These are phyloP conservation scores for Alectoris magna DNA, from an alignment of 2,797 vertebrate genomes.

Conservation along the genomic window DNA sequence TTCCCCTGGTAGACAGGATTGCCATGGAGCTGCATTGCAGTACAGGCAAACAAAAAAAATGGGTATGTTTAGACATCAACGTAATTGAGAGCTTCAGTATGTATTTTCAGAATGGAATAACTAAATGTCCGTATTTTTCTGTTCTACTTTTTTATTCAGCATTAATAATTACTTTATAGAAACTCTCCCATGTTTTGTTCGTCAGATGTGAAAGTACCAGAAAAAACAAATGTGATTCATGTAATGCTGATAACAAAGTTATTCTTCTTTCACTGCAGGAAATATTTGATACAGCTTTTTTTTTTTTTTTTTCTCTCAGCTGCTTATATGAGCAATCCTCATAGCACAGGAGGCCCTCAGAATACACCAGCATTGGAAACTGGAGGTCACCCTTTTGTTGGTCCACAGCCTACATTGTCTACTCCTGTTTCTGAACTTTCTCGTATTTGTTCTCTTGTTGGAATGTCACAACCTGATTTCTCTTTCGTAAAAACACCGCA, in stretches of 20 bases:
- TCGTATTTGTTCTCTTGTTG: slow-evolving; percentile 86
- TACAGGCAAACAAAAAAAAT: slow-evolving; percentile 90
- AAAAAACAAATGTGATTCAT: neutral
- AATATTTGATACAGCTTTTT: neutral
- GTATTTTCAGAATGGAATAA: neutral
- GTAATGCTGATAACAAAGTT: neutral
- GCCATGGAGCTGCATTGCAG: slow-evolving; percentile 78
- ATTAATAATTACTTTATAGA: neutral
- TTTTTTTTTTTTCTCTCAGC: slow-evolving; percentile 72
- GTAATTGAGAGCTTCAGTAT: neutral
- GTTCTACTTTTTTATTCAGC: neutral
- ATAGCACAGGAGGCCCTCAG: slow-evolving; percentile 63
- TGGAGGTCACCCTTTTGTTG: slow-evolving; percentile 65
- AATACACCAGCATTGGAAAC: slow-evolving; percentile 65
- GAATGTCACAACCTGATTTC: slow-evolving; percentile 93
- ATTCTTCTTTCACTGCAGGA: neutral
- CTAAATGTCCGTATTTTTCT: neutral
- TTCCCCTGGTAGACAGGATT: slow-evolving; percentile 61
- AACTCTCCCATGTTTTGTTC: neutral
- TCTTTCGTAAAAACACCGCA: slow-evolving; percentile 90
- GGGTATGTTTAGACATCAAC: slow-evolving; percentile 77
- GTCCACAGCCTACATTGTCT: slow-evolving; percentile 73
- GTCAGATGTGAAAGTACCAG: neutral
- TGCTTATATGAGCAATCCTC: slow-evolving; percentile 84
- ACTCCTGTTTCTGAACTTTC: slow-evolving; percentile 89